Conservation (phyloP, 2,797 vertebrate genomes). For the Sarcophilus harrisii region DNA sequence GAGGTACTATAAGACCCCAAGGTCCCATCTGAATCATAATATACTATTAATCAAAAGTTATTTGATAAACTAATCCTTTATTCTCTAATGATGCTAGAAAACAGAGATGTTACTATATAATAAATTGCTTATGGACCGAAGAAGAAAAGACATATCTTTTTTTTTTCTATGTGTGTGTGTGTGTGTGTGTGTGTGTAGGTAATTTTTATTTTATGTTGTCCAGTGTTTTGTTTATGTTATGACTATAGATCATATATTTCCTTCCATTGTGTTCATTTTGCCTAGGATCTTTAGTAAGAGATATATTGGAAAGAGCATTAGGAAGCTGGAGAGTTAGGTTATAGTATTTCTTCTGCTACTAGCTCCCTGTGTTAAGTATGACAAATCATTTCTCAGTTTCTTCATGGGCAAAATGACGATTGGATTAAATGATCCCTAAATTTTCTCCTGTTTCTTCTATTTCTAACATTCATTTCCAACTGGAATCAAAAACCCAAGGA, state of each 20-base stretch:
- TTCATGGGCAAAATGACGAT: neutral
- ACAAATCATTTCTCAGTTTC: neutral
- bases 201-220: neutral
- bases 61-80: neutral
- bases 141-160: neutral
- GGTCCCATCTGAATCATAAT: neutral
- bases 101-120: neutral
- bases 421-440: neutral
- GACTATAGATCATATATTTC: neutral
- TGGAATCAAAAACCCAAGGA: slow-evolving; percentile 3
- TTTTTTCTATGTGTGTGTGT: too few relatives aligned
- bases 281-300: slow-evolving; percentile 32
- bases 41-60: neutral
- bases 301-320: neutral
- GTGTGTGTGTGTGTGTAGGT: neutral
- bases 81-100: neutral
- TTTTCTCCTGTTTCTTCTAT: neutral
- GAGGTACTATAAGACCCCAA: neutral
- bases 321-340: neutral
- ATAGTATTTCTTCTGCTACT: neutral
- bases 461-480: neutral
- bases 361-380: neutral
- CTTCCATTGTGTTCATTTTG: neutral
- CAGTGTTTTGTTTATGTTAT: neutral
- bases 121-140: neutral